These are phyloP conservation scores for Acrobasis consociella DNA, from an alignment of 2,888 invertebrate genomes.

Conservation along the genomic window DNA sequence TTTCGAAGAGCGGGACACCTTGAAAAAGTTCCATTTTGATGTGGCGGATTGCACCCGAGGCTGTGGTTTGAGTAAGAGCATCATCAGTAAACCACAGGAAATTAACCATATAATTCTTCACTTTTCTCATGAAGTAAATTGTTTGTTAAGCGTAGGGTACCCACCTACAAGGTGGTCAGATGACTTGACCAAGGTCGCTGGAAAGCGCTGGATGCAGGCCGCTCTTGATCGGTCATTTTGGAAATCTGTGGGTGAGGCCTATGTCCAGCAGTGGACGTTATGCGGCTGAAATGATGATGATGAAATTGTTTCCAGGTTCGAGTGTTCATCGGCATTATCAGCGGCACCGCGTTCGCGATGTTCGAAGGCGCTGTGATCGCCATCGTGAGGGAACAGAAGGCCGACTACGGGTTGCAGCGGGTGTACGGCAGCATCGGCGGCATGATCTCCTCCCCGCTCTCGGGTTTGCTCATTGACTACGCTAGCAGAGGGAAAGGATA, in stretches of 20 bases:
- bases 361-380: constrained; percentile 91
- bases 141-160: too few species aligned
- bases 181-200: too few species aligned
- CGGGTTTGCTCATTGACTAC: constrained; percentile 88
- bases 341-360: constrained; percentile 90
- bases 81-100: background rate
- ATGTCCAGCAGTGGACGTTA: too few species aligned
- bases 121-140: background rate
- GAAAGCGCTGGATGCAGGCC: too few species aligned
- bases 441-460: constrained; percentile 90
- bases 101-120: too few species aligned
- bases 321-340: constrained; percentile 85
- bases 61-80: background rate
- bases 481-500: constrained; percentile 87
- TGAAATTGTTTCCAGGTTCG: constrained; percentile 64
- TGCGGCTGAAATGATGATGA: too few species aligned
- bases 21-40: too few species aligned
- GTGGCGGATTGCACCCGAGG: too few species aligned
- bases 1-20: too few species aligned
- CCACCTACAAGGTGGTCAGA: too few species aligned
- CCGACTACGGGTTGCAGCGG: constrained; percentile 90
- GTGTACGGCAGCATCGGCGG: constrained; percentile 90
- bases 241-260: too few species aligned
- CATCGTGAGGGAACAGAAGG: constrained; percentile 87
- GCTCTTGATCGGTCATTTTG: too few species aligned